Conservation (phyloP, 2,797 vertebrate genomes). For the Spinibarbus caldwelli region DNA sequence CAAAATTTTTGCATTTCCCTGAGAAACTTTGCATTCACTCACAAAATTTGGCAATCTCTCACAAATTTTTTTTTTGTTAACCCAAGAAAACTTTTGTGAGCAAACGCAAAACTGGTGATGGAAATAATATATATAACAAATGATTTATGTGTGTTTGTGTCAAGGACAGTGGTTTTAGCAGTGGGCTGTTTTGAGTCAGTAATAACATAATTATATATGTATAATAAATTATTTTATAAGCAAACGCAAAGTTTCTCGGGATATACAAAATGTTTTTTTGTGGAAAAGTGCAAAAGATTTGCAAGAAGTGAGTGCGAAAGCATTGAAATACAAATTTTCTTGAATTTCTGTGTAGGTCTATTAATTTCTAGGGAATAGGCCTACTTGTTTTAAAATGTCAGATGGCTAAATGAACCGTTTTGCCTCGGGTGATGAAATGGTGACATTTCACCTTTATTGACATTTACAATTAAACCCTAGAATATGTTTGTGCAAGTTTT, state of each 20-base stretch:
- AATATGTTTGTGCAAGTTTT: not conserved
- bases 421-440: not conserved
- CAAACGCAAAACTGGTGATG: not conserved
- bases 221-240: not conserved
- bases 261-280: not conserved
- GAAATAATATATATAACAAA: not conserved
- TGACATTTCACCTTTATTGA: not conserved
- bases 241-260: not conserved
- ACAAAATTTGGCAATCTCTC: too few relatives aligned
- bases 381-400: not conserved
- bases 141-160: conserved; percentile 39
- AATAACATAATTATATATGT: too few relatives aligned
- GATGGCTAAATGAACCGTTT: not conserved
- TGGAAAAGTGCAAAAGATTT: too few relatives aligned
- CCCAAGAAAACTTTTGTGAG: not conserved
- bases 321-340: too few relatives aligned
- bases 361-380: not conserved
- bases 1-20: not conserved
- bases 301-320: too few relatives aligned
- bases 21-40: not conserved
- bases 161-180: not conserved
- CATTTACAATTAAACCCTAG: not conserved
- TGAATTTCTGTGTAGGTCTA: not conserved
- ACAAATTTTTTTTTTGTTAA: not conserved
- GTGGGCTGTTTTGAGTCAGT: conserved; percentile 4